Percentiles rank a stretch among this genome's conserved stretches.
phyloP scores from a whole-genome alignment of 2,113 vertebrate genomes.

The Oxyruncus cristatus region DNA sequence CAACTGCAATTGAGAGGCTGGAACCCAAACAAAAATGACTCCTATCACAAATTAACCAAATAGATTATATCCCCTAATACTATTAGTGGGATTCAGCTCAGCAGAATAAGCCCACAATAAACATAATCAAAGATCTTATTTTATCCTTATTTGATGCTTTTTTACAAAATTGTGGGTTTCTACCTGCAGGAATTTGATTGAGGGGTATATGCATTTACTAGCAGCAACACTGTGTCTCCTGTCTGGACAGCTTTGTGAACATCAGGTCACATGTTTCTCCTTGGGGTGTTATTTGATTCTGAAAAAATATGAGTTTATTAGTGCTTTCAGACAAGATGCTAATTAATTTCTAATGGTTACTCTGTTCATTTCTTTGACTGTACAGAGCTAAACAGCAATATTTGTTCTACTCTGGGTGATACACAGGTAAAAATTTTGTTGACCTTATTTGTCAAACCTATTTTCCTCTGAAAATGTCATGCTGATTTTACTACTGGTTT shows the following conservation, averaged over 20 bases:
- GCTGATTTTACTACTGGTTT: conserved; percentile 3
- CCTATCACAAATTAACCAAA: conserved; percentile 66
- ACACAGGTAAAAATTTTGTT: background rate
- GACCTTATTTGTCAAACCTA: background rate
- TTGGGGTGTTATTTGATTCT: background rate
- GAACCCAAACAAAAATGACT: conserved; percentile 50
- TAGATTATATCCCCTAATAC: conserved; percentile 44
- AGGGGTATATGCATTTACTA: background rate
- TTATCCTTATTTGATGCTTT: conserved; percentile 46
- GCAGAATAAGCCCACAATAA: conserved; percentile 39
- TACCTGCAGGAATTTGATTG: conserved; percentile 33
- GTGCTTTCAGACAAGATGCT: background rate
- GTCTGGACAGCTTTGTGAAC: background rate
- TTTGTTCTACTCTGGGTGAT: background rate
- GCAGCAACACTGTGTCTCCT: conserved; percentile 19
- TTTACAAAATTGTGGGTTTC: conserved; percentile 62
- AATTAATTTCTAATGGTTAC: background rate
- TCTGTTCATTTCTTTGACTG: background rate
- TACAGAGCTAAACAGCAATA: background rate
- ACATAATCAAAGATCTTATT: conserved; percentile 43
- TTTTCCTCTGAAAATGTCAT: background rate
- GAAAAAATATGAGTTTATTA: background rate
- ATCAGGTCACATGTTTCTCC: background rate
- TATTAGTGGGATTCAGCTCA: conserved; percentile 54
- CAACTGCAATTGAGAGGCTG: conserved; percentile 27